Base-by-base conservation (phyloP, 2,113 vertebrate genomes). In the Sapayoa aenigma region DNA sequence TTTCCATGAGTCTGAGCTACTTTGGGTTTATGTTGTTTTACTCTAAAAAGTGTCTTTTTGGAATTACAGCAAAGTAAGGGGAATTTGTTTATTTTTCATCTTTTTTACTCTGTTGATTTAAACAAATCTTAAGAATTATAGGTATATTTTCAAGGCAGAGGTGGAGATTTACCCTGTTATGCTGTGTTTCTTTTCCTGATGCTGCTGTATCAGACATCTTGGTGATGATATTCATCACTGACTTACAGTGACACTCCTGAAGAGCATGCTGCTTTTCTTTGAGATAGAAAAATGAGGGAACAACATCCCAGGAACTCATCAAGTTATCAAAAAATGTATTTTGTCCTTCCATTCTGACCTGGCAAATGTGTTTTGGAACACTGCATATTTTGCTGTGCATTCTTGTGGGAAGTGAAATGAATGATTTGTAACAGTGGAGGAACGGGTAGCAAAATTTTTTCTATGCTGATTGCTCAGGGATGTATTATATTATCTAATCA, bases 401-500 rank as follows among this genome's bases (percentile, higher is more conserved):
- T 6, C 41, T 49, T 92, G 37, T 42, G 75, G 46, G 53, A 94
- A 72, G 78, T 41, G 33, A 72, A 90, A 76, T 55, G 46, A 75
- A 19, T 31, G 68, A 72, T 73, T n/a, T 90, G 77, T 60, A 49
- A 77, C 84, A 91, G 46, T 56, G 39, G 55, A 93, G 74, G 86
- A 84, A 28, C 44, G 53, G 62, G 47, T 90, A 91, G 78, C 86
- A 95, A 72, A 85, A 79, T 47, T 95, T 93, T 87, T 90, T 42
- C 52, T 27, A 3, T 74, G 75, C 93, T 90, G 88, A 66, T 94
- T 95, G 60, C 94, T 93, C 44, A 47, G 76, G 68, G 82, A 52
- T 84, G 30, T 86, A 31, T 92, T 94, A 22, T 66, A 84, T 76
- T 84, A 80, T 55, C 75, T 95, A 90, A 93, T 96, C 79, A 90